These are phyloP conservation scores for Calyptommatus sinebrachiatus DNA, from an alignment of 2,113 vertebrate species.

Conservation along the genomic window DNA sequence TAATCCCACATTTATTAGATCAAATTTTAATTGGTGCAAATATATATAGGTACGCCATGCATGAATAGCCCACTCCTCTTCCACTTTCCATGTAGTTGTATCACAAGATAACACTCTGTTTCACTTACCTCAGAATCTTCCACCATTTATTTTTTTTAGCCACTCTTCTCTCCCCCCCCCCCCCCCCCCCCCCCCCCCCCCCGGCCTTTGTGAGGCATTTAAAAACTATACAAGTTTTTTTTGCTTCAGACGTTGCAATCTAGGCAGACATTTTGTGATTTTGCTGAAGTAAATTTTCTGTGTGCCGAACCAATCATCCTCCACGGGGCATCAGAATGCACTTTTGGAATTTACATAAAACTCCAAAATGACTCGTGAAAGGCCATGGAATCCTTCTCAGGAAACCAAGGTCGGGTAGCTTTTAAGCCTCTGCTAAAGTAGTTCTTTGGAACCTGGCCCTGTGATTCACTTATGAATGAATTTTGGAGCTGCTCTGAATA, in stretches of 20 bases:
- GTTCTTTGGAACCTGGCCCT: background rate
- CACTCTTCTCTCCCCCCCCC: too few relatives aligned
- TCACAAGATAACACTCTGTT: too few relatives aligned
- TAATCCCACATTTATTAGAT: too few relatives aligned
- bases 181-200: too few relatives aligned
- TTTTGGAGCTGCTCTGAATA: background rate
- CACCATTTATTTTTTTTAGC: too few relatives aligned
- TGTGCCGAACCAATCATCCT: background rate
- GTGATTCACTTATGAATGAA: background rate
- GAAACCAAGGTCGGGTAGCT: background rate
- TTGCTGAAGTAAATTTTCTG: too few relatives aligned
- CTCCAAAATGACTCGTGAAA: background rate
- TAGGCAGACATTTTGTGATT: background rate
- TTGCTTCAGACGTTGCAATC: background rate
- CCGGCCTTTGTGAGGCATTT: too few relatives aligned
- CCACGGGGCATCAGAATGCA: background rate
- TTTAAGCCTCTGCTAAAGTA: background rate
- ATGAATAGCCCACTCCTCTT: too few relatives aligned
- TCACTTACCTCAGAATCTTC: too few relatives aligned
- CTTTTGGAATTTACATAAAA: background rate
- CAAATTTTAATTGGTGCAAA: too few relatives aligned
- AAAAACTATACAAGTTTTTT: background rate
- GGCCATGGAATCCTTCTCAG: background rate
- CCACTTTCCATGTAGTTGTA: too few relatives aligned
- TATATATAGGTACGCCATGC: too few relatives aligned